These are phyloP conservation scores for Sipha flava DNA, from an alignment of 1,140 invertebrate genomes.

Conservation along the genomic window DNA sequence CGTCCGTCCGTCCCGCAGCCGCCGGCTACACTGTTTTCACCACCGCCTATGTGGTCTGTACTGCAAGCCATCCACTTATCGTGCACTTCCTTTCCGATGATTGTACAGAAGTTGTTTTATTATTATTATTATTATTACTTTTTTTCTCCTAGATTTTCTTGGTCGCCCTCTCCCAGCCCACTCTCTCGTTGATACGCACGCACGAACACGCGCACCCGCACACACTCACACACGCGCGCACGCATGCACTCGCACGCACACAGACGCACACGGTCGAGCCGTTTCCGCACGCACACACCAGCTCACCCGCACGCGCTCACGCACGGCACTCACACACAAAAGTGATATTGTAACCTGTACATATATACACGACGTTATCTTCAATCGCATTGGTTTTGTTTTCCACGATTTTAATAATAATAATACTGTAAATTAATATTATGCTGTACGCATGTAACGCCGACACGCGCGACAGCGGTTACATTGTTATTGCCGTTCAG, in stretches of 20 bases:
- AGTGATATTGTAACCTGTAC: too few species aligned
- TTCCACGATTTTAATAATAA: not conserved
- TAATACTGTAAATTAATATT: too few species aligned
- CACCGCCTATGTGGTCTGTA: conserved; percentile 17
- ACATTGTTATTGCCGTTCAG: too few species aligned
- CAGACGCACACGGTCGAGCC: not conserved
- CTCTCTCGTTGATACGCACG: not conserved
- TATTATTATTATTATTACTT: not conserved
- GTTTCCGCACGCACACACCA: not conserved
- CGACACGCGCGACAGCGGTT: too few species aligned
- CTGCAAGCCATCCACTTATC: not conserved
- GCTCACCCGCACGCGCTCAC: not conserved
- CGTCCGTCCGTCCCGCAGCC: not conserved
- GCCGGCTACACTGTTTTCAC: not conserved
- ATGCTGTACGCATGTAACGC: too few species aligned
- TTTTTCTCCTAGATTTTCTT: not conserved
- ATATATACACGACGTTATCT: conserved; percentile 6
- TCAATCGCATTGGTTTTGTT: not conserved
- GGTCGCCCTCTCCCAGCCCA: not conserved
- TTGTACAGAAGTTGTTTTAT: not conserved
- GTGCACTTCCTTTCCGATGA: conserved; percentile 16
- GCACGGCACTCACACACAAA: too few species aligned
- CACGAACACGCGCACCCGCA: not conserved
- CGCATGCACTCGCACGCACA: too few species aligned
- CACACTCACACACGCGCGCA: not conserved